These are phyloP conservation scores for Passerina amoena DNA, from an alignment of 2,113 vertebrate species.

Conservation along the genomic window DNA sequence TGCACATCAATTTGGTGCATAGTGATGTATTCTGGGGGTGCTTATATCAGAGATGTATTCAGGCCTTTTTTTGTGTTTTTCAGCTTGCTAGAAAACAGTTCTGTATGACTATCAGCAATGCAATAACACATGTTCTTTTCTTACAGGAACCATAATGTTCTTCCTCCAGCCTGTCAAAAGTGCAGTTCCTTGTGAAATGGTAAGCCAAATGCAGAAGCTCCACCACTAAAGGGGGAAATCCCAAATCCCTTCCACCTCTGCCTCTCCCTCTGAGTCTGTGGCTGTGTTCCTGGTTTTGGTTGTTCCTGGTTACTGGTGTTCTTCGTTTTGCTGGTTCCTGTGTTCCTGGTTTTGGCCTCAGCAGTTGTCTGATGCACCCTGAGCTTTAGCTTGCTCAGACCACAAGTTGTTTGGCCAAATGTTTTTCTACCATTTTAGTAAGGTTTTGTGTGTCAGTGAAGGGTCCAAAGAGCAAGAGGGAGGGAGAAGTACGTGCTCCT, in stretches of 20 bases:
- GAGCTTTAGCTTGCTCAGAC: not conserved
- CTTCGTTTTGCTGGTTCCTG: fast-evolving
- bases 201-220: not conserved
- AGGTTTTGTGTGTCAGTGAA: not conserved
- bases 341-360: not conserved
- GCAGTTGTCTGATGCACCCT: not conserved
- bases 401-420: not conserved
- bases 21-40: not conserved
- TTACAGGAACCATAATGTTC: not conserved
- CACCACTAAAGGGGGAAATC: not conserved
- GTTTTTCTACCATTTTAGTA: not conserved
- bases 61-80: not conserved
- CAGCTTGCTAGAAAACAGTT: not conserved
- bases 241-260: not conserved
- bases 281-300: not conserved
- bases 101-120: not conserved
- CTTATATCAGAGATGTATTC: not conserved
- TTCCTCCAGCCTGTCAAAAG: not conserved
- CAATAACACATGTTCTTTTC: not conserved
- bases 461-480: not conserved
- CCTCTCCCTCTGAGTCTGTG: not conserved
- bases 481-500: not conserved
- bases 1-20: not conserved
- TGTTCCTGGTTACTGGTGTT: fast-evolving
- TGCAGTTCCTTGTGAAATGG: not conserved